Conservation (phyloP, 1,140 invertebrate genomes). For the Solen grandis region DNA sequence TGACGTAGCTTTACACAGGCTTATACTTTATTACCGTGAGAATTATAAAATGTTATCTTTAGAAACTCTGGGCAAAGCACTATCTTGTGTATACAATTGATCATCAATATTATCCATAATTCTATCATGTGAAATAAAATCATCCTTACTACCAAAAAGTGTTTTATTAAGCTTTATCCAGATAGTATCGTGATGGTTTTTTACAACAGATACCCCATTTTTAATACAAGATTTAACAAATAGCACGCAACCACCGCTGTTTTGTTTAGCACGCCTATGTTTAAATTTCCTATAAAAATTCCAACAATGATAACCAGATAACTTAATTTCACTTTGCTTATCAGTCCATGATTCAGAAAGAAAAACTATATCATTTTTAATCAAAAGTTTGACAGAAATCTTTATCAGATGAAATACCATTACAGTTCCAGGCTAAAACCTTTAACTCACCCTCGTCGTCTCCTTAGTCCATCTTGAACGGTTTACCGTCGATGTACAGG, state of each 20-base stretch:
- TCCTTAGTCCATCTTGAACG: neutral
- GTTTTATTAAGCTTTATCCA: conserved; percentile 16
- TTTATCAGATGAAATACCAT: conserved; percentile 11
- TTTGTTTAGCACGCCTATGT: neutral
- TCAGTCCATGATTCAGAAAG: conserved; percentile 5
- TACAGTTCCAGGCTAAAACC: conserved; percentile 6
- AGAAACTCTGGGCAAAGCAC: too few species aligned
- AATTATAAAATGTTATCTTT: too few species aligned
- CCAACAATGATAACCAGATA: neutral
- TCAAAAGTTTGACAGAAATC: neutral
- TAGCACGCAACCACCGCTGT: neutral
- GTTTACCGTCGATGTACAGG: conserved; percentile 6
- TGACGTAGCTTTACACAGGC: too few species aligned
- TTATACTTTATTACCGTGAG: too few species aligned
- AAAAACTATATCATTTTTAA: conserved; percentile 6
- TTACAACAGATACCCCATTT: neutral
- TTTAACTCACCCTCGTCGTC: conserved; percentile 3
- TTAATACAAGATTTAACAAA: neutral
- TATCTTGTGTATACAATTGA: too few species aligned
- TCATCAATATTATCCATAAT: too few species aligned
- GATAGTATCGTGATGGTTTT: conserved; percentile 15
- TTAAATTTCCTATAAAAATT: conserved; percentile 16
- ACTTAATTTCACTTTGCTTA: conserved; percentile 2
- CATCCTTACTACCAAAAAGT: too few species aligned
- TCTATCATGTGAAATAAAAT: too few species aligned